Conservation (phyloP, 2,113 vertebrate species). For the Genyomyrus donnyi region DNA sequence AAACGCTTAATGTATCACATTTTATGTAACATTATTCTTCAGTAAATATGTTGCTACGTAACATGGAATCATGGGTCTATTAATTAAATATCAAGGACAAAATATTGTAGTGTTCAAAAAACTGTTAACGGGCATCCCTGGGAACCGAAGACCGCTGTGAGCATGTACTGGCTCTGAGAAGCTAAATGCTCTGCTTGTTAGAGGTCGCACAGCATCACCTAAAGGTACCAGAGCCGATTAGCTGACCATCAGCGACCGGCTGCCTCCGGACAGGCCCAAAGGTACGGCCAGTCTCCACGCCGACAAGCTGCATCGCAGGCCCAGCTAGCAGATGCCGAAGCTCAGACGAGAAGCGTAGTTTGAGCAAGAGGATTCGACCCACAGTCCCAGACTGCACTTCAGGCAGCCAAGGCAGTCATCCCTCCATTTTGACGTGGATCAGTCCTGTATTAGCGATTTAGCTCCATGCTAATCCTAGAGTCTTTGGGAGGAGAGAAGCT, state of each 20-base stretch:
- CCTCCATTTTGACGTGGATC: not conserved
- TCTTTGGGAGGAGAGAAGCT: not conserved
- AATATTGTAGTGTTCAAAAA: not conserved
- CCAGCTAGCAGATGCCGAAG: not conserved
- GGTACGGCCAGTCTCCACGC: not conserved
- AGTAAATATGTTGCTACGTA: not conserved
- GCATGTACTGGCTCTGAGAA: not conserved
- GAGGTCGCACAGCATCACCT: not conserved
- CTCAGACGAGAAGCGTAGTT: not conserved
- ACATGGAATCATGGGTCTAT: not conserved
- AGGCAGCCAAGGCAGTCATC: not conserved
- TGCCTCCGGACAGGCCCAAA: not conserved
- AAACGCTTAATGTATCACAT: not conserved
- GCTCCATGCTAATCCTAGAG: not conserved
- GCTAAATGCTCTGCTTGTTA: not conserved
- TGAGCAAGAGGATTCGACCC: not conserved
- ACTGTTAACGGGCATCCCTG: not conserved
- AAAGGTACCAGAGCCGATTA: not conserved
- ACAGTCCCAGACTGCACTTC: not conserved
- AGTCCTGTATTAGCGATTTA: constrained; percentile 5
- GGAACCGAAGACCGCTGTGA: not conserved
- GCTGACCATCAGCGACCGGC: not conserved
- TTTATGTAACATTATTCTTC: not conserved
- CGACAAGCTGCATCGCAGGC: not conserved
- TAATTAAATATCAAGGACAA: not conserved